These are phyloP conservation scores for Trichogramma pretiosum DNA, from an alignment of 1,140 invertebrate genomes.

Conservation along the genomic window DNA sequence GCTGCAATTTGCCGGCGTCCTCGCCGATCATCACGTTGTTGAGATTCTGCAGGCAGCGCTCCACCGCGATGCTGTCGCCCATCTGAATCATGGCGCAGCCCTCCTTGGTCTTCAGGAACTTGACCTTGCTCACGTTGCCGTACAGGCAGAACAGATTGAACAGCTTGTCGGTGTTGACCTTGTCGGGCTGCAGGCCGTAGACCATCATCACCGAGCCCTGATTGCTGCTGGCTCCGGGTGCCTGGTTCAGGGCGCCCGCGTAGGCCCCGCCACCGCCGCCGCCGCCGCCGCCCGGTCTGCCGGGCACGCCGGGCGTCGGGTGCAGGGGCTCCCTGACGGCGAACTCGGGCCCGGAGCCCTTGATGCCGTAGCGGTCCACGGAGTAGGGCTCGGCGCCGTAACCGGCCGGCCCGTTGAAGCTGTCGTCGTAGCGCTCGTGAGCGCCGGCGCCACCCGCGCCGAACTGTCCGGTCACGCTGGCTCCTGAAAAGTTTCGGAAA, in stretches of 20 bases:
- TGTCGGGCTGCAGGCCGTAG: slow-evolving; percentile 86
- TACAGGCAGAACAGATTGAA: slow-evolving; percentile 99
- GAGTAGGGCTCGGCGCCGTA: slow-evolving; percentile 46
- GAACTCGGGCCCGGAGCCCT: slow-evolving; percentile 38
- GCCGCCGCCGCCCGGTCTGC: slow-evolving; percentile 37
- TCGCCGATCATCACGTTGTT: slow-evolving; percentile 87
- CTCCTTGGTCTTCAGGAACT: slow-evolving; percentile 97
- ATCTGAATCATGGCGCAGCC: slow-evolving; percentile 99
- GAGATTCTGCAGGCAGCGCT: slow-evolving; percentile 87
- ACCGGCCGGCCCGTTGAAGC: slow-evolving; percentile 44
- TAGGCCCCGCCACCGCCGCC: slow-evolving; percentile 21
- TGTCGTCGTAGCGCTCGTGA: slow-evolving; percentile 46
- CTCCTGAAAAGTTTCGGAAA: too few species aligned
- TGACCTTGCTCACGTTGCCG: slow-evolving; percentile 95
- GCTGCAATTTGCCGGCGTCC: slow-evolving; percentile 51
- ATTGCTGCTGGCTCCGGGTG: slow-evolving; percentile 38
- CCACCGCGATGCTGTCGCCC: slow-evolving; percentile 90
- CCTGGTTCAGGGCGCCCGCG: slow-evolving; percentile 36
- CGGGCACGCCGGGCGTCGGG: slow-evolving; percentile 36
- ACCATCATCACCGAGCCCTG: slow-evolving; percentile 94
- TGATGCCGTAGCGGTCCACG: slow-evolving; percentile 45
- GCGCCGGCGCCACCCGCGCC: slow-evolving; percentile 19
- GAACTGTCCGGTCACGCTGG: slow-evolving; percentile 8
- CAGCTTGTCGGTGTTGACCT: slow-evolving; percentile 91
- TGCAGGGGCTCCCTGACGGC: slow-evolving; percentile 42